Percentiles rank a stretch among this genome's conserved stretches.
These are phyloP conservation scores for Thaleichthys pacificus DNA, from an alignment of 2,797 vertebrate species.

Conservation along the genomic window DNA sequence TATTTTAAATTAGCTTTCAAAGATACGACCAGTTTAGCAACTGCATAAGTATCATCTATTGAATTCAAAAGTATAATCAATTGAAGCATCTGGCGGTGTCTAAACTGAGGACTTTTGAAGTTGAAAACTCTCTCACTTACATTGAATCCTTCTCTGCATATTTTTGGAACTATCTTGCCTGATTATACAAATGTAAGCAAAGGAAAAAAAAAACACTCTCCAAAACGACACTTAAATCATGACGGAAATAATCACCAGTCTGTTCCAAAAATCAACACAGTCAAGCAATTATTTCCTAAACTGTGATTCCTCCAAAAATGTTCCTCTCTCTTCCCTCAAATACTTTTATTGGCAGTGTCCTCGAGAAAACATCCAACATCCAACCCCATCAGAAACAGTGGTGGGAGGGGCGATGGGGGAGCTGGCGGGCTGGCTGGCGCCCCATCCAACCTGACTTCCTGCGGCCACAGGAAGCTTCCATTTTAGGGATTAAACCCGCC, in stretches of 20 bases:
- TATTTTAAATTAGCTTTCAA: neutral
- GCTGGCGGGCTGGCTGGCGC: constrained; percentile 19
- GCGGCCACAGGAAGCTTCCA: constrained; percentile 47
- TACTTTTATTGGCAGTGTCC: constrained; percentile 41
- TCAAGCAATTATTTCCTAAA: constrained; percentile 46
- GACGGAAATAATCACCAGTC: constrained; percentile 37
- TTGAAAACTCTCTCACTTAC: neutral
- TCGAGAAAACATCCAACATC: constrained; percentile 30
- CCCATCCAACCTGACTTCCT: constrained; percentile 40
- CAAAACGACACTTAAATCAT: constrained; percentile 9
- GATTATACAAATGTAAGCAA: constrained; percentile 22
- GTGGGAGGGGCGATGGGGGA: neutral
- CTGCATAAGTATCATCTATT: neutral
- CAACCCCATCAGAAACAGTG: constrained; percentile 26
- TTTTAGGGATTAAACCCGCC: constrained; percentile 56
- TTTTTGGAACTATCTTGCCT: neutral
- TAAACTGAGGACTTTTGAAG: neutral
- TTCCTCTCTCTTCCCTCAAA: constrained; percentile 32
- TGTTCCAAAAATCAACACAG: constrained; percentile 43
- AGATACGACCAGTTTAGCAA: neutral
- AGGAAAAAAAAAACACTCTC: constrained; percentile 6
- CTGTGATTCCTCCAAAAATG: constrained; percentile 37
- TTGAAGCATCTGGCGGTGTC: neutral
- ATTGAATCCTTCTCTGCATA: neutral
- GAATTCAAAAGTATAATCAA: neutral